These are phyloP conservation scores for Cephus rjabovi DNA, from an alignment of 2,888 invertebrate genomes.

Conservation along the genomic window DNA sequence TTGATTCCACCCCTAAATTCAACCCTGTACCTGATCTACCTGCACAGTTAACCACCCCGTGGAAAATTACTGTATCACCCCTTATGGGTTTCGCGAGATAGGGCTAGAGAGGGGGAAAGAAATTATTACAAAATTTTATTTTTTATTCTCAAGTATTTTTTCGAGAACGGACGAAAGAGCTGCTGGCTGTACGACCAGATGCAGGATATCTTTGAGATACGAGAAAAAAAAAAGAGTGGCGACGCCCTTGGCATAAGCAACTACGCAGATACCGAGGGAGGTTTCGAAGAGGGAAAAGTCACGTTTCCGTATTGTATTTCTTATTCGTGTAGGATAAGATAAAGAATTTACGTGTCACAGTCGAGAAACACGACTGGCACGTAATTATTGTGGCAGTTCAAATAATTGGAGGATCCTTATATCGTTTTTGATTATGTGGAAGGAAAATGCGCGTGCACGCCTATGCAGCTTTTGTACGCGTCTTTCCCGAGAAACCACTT, in stretches of 20 bases:
- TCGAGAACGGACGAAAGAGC: not conserved
- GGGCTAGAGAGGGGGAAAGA: not conserved
- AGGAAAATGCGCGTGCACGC: not conserved
- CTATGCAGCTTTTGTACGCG: not conserved
- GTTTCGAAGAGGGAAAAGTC: not conserved
- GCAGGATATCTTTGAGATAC: not conserved
- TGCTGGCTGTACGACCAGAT: not conserved
- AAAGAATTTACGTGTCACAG: not conserved
- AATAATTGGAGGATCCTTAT: not conserved
- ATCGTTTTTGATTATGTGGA: not conserved
- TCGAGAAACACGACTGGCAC: not conserved
- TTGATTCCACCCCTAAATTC: not conserved
- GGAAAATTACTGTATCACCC: not conserved
- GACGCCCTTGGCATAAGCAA: not conserved
- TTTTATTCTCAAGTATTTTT: not conserved
- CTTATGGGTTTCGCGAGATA: not conserved
- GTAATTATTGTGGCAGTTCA: not conserved
- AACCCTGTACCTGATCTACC: not conserved
- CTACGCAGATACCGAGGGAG: not conserved
- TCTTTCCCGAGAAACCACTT: slow-evolving; percentile 40
- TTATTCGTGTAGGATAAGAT: not conserved
- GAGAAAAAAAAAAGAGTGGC: not conserved
- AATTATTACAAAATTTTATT: not conserved
- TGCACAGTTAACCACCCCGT: not conserved
- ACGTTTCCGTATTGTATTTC: not conserved